These are phyloP conservation scores for Myotis pilosus DNA, from an alignment of 2,797 vertebrate species.

Conservation along the genomic window DNA sequence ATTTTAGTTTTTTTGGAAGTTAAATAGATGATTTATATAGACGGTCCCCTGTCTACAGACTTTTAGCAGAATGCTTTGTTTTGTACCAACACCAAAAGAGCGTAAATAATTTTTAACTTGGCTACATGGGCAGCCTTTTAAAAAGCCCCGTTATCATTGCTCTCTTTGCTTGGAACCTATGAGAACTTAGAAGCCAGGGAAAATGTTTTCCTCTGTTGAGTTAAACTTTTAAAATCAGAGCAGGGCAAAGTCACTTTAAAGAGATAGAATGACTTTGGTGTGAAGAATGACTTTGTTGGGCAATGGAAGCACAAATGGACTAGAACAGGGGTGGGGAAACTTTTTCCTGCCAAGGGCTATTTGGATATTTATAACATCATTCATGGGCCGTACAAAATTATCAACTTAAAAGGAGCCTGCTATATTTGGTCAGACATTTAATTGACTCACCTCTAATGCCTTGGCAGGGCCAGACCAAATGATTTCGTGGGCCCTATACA, in stretches of 20 bases:
- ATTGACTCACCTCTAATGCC: no score
- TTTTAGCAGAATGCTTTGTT: not conserved
- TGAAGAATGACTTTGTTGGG: not conserved
- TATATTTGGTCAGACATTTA: no score
- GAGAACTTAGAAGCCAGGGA: not conserved
- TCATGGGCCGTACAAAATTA: no score
- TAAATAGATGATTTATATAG: not conserved
- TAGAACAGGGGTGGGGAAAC: no score
- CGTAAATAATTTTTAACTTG: not conserved
- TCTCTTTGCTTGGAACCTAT: not conserved
- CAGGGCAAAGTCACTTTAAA: not conserved
- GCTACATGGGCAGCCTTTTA: not conserved
- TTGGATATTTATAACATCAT: no score
- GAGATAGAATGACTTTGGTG: not conserved
- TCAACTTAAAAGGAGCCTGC: no score
- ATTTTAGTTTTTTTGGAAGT: not conserved
- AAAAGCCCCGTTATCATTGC: not conserved
- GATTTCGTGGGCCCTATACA: no score
- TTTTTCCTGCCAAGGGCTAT: no score
- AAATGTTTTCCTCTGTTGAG: not conserved
- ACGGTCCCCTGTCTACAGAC: not conserved
- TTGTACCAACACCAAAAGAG: not conserved
- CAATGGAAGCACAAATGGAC: no score
- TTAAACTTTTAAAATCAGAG: constrained; percentile 32
- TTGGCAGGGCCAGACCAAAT: no score